These are phyloP conservation scores for Hypercompe scribonia DNA, from an alignment of 2,888 invertebrate species.

Conservation along the genomic window DNA sequence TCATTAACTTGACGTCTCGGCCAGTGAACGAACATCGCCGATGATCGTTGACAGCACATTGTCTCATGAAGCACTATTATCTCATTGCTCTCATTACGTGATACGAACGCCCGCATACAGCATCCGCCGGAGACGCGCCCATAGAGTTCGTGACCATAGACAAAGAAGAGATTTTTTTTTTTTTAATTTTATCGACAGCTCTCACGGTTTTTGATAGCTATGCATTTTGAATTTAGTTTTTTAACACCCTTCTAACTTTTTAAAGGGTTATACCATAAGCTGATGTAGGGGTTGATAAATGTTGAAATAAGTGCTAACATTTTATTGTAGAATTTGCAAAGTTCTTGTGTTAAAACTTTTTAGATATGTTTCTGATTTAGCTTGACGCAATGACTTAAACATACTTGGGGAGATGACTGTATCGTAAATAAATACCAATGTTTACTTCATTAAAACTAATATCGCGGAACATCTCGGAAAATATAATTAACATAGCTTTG, in stretches of 20 bases:
- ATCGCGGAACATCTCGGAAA: no score
- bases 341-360: neutral
- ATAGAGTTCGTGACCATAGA: conserved; percentile 76
- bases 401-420: no score
- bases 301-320: neutral
- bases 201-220: conserved; percentile 39
- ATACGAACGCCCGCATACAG: conserved; percentile 76
- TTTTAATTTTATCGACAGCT: conserved; percentile 58
- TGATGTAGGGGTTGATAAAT: conserved; percentile 1
- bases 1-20: conserved; percentile 20
- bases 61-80: conserved; percentile 77
- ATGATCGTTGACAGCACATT: conserved; percentile 69
- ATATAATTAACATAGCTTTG: no score
- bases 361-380: neutral
- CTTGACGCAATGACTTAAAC: neutral
- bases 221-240: conserved; percentile 24
- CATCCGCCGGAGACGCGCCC: conserved; percentile 74
- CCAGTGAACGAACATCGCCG: conserved; percentile 58
- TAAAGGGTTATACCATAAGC: conserved; percentile 2
- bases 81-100: conserved; percentile 77
- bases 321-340: neutral
- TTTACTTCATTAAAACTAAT: no score
- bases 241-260: conserved; percentile 43
- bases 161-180: conserved; percentile 75
- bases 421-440: no score